Evolutionary conservation across 2,888 invertebrate species (phyloP), one percentile per base, ranked within the genome.

Genomic region (Thyatira batis): DNA sequence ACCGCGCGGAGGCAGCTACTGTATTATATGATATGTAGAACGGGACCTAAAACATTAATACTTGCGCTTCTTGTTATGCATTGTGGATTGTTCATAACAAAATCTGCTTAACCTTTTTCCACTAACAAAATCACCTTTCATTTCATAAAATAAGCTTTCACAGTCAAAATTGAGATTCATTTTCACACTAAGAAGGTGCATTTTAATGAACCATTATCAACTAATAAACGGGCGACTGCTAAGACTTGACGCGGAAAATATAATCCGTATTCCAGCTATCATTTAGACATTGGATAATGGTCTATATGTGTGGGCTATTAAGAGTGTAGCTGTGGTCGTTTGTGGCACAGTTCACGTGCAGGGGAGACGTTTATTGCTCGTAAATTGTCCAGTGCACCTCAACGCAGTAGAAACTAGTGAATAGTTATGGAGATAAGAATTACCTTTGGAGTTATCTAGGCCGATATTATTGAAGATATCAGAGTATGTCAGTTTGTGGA

Each of bases 351-450:
- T 13, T 2, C 17, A 39, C 39, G 39, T 17, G 17, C 13, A 13
- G 13, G n/a, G 6, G 39, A 39, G 39, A 39, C 39, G 39, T 39
- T 39, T 39, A 39, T 39, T 39, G 39, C 39, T 39, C 39, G 8
- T 39, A 39, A 39, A 39, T 39, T 17, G 39, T 39, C 39, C 17
- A 39, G 6, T 39, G 39, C 39, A 8, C 8, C 8, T n/a, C 17
- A 33, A 13, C 23, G 23, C 11, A 30, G 30, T n/a, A 13, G n/a
- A 33, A 33, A 53, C 51, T 44, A 50, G 51, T 62, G 51, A 51
- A 58, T 57, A 63, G 60, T 58, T 67, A 57, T 63, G 13, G 6
- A 33, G 33, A 33, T 33, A 33, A 3, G 33, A 13, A 33, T 4
- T 6, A 33, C 13, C 33, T 33, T 57, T 55, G 54, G n/a, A n/a